These are phyloP conservation scores for Watsonalla cultraria DNA, from an alignment of 2,888 invertebrate genomes.

Conservation along the genomic window DNA sequence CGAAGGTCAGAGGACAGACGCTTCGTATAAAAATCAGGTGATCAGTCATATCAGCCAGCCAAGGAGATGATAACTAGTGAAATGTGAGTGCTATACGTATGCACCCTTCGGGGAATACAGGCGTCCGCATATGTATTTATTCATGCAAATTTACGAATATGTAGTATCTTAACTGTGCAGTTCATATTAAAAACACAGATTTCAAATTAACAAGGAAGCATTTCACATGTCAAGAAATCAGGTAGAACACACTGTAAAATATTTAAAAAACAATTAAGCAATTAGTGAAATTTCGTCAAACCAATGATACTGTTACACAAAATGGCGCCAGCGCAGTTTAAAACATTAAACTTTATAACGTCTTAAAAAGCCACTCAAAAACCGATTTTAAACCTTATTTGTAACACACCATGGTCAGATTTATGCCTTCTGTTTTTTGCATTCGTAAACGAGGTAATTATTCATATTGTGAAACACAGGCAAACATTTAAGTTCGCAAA, in stretches of 20 bases:
- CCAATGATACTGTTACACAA: slow-evolving; percentile 67
- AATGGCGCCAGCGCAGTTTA: slow-evolving; percentile 48
- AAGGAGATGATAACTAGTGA: no score
- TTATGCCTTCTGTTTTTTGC: slow-evolving; percentile 13
- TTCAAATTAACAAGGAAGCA: slow-evolving; percentile 2
- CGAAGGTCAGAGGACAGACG: no score
- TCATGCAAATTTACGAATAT: no score
- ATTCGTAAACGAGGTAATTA: slow-evolving; percentile 62
- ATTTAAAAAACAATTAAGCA: slow-evolving; percentile 66
- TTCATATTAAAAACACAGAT: neutral
- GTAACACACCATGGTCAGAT: slow-evolving; percentile 11
- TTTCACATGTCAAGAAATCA: slow-evolving; percentile 38
- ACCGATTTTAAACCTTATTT: slow-evolving; percentile 10
- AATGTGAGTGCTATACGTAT: no score
- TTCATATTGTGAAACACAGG: slow-evolving; percentile 60
- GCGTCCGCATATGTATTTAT: no score
- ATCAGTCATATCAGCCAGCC: no score
- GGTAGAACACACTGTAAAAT: slow-evolving; percentile 42
- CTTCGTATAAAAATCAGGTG: no score
- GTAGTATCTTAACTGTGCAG: no score
- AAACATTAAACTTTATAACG: slow-evolving; percentile 31
- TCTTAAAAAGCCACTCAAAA: slow-evolving; percentile 7
- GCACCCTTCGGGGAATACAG: no score
- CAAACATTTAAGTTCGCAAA: slow-evolving; percentile 60
- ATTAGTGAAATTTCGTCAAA: slow-evolving; percentile 65